A percentile compares a stretch with the other conserved stretches of the same genome.
Conservation (phyloP, 1,140 invertebrate species). For the Diorhabda carinulata region DNA sequence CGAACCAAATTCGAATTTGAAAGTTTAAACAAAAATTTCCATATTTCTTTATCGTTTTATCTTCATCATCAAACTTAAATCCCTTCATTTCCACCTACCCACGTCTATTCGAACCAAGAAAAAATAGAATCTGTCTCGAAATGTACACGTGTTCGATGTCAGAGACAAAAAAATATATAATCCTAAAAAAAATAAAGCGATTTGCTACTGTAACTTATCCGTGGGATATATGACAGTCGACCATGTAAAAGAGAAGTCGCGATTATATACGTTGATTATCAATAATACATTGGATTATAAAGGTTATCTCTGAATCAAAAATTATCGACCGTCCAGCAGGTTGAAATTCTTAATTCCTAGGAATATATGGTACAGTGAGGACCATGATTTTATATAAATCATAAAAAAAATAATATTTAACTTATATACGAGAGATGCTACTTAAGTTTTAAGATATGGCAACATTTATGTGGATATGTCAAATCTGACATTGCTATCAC, state of each 20-base stretch:
- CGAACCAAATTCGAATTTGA: neutral
- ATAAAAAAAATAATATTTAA: too few relatives aligned
- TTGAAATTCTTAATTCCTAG: slow-evolving; percentile 1
- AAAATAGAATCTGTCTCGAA: neutral
- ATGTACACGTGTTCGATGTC: neutral
- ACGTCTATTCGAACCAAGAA: neutral
- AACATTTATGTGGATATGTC: too few relatives aligned
- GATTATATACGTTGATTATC: too few relatives aligned
- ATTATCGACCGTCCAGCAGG: neutral
- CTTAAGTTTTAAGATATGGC: too few relatives aligned
- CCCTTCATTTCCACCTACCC: slow-evolving; percentile 1
- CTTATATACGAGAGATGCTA: too few relatives aligned
- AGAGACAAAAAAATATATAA: neutral
- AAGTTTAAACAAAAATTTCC: slow-evolving; percentile 1
- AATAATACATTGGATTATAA: too few relatives aligned
- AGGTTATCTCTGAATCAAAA: too few relatives aligned
- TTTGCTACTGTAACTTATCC: slow-evolving; percentile 2
- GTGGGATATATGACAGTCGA: neutral
- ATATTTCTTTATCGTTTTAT: neutral
- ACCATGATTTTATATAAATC: neutral
- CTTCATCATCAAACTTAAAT: neutral
- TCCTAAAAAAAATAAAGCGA: neutral
- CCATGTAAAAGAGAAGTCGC: neutral
- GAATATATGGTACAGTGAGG: neutral
- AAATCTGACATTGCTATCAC: too few relatives aligned